Percentiles rank a stretch among this genome's conserved stretches.
phyloP scores from a whole-genome alignment of 2,113 vertebrate genomes.

The Silurus meridionalis region DNA sequence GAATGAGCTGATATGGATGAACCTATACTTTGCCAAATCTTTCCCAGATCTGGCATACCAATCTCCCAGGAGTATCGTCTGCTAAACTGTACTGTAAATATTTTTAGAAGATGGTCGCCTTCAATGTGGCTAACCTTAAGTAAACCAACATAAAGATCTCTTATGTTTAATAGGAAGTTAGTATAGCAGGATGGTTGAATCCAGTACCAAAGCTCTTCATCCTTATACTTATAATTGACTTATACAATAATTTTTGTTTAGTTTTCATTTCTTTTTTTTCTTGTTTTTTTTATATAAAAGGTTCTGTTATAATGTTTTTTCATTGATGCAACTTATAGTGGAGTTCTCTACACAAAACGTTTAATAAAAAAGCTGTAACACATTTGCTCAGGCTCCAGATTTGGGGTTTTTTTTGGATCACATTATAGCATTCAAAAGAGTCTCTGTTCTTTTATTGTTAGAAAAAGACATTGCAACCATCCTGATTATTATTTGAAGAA shows the following conservation, averaged over 20 bases:
- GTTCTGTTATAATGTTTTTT: background rate
- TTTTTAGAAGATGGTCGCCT: background rate
- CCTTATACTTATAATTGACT: background rate
- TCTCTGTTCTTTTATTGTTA: too few relatives aligned
- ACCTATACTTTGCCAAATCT: background rate
- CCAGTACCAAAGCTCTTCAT: background rate
- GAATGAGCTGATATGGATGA: background rate
- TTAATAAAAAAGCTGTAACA: too few relatives aligned
- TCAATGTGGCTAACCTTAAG: background rate
- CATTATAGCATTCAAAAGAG: too few relatives aligned
- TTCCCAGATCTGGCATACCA: background rate
- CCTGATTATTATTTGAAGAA: too few relatives aligned
- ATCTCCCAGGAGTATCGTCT: background rate
- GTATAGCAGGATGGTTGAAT: background rate
- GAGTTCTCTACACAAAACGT: background rate
- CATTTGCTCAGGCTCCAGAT: too few relatives aligned
- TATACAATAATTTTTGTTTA: background rate
- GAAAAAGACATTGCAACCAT: too few relatives aligned
- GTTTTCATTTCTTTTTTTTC: background rate
- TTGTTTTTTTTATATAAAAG: background rate
- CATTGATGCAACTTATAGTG: background rate
- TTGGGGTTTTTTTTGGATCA: too few relatives aligned
- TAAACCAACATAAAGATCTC: background rate
- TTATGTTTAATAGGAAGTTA: background rate
- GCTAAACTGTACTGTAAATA: background rate